Percentiles rank a stretch among this genome's conserved stretches.
phyloP scores from a whole-genome alignment of 2,113 vertebrate species.

The Peromyscus californicus region DNA sequence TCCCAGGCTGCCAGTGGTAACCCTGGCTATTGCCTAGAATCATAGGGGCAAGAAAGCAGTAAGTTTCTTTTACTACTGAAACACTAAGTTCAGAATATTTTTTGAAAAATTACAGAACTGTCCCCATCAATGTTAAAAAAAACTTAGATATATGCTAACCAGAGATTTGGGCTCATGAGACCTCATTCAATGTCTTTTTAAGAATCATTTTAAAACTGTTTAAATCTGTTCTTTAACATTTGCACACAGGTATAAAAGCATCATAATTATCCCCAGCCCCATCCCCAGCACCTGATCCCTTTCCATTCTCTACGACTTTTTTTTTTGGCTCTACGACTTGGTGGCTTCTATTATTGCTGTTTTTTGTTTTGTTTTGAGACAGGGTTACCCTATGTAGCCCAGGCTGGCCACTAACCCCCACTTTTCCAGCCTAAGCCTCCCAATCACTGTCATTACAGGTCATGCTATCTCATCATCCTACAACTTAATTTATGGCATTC shows the following conservation, averaged over 20 bases:
- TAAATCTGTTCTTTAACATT: not conserved
- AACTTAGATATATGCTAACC: conserved; percentile 21
- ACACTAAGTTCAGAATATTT: not conserved
- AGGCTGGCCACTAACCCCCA: not conserved
- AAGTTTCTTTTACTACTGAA: not conserved
- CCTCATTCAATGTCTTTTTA: too few species aligned
- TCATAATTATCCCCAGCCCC: not conserved
- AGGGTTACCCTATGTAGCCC: not conserved
- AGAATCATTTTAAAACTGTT: not conserved
- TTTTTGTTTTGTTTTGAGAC: not conserved
- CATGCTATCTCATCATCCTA: not conserved
- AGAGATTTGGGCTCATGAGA: not conserved
- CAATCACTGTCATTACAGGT: not conserved
- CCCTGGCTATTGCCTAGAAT: not conserved
- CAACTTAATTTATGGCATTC: not conserved
- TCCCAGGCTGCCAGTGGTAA: not conserved
- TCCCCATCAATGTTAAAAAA: not conserved
- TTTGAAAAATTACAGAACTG: not conserved
- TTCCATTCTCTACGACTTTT: too few species aligned
- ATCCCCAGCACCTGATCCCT: not conserved
- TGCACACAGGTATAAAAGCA: not conserved
- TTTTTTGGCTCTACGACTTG: not conserved
- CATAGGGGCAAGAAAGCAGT: not conserved
- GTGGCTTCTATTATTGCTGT: not conserved
- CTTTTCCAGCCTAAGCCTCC: not conserved